phyloP scores from a whole-genome alignment of 2,797 vertebrate genomes.

The Scyliorhinus canicula region DNA sequence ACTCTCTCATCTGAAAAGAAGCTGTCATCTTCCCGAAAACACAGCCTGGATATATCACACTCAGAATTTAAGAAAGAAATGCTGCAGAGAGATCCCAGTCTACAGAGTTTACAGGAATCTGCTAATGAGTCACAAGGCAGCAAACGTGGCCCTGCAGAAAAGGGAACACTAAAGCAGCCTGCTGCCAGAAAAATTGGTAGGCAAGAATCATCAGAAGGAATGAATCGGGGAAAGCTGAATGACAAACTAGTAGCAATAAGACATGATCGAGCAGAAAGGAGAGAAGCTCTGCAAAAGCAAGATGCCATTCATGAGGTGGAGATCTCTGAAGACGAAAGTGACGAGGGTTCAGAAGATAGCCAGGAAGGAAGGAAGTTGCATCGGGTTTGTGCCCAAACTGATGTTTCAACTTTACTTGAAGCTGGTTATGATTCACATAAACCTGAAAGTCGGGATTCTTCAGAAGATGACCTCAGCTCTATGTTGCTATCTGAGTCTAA shows the following conservation, averaged over 20 bases:
- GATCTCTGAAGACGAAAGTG: conserved; percentile 87
- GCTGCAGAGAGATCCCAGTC: conserved; percentile 75
- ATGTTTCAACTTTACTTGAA: not conserved
- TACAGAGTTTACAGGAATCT: conserved; percentile 77
- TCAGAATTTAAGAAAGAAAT: conserved; percentile 90
- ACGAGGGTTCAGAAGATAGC: conserved; percentile 84
- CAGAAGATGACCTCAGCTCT: conserved; percentile 66
- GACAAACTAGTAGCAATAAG: conserved; percentile 75
- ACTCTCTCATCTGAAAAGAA: conserved; percentile 78
- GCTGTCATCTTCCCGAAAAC: conserved; percentile 67
- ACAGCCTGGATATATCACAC: conserved; percentile 82
- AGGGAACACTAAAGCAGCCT: conserved; percentile 74
- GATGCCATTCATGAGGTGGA: conserved; percentile 94
- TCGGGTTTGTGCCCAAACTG: conserved; percentile 39
- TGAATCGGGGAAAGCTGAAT: conserved; percentile 57
- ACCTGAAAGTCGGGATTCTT: conserved; percentile 84
- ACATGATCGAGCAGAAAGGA: conserved; percentile 83
- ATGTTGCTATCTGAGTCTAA: conserved; percentile 53
- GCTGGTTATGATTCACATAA: conserved; percentile 44
- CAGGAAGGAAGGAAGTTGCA: conserved; percentile 66
- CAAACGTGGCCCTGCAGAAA: conserved; percentile 68
- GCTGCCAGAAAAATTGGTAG: conserved; percentile 63
- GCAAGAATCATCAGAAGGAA: conserved; percentile 53
- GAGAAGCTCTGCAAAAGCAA: conserved; percentile 90
- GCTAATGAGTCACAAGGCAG: conserved; percentile 63